Conservation (phyloP, 2,888 invertebrate genomes). For the Lottia scabra region DNA sequence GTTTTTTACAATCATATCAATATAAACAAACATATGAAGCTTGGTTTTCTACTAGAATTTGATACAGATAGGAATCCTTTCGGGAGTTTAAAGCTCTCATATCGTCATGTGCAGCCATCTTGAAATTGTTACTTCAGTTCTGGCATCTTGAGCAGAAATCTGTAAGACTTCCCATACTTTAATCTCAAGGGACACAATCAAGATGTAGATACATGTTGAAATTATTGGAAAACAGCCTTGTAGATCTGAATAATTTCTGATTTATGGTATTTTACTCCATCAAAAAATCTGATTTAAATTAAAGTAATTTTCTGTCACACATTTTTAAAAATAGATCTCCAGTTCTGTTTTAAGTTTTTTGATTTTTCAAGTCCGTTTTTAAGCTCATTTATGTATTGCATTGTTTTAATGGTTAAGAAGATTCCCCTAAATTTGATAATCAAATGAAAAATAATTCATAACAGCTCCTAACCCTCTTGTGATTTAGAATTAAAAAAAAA, state of each 20-base stretch:
- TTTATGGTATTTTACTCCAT: background rate
- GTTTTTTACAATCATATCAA: background rate
- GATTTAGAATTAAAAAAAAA: too few relatives aligned
- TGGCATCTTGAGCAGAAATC: background rate
- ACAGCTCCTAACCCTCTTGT: too few relatives aligned
- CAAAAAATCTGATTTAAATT: too few relatives aligned
- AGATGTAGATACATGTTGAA: constrained; percentile 1
- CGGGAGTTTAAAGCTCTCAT: background rate
- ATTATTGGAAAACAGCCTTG: background rate
- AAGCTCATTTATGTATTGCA: too few relatives aligned
- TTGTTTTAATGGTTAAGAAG: too few relatives aligned
- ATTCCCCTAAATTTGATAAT: too few relatives aligned
- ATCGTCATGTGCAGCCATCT: constrained; percentile 2
- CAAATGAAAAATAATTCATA: too few relatives aligned
- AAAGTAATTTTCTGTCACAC: too few relatives aligned
- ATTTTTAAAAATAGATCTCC: too few relatives aligned
- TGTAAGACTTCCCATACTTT: background rate
- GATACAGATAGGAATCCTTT: background rate
- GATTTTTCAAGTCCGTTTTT: too few relatives aligned
- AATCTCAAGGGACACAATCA: background rate
- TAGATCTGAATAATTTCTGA: background rate
- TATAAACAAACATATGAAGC: background rate
- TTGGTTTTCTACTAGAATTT: background rate
- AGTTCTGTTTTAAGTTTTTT: too few relatives aligned
- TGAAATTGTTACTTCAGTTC: background rate